phyloP scores from a whole-genome alignment of 2,113 vertebrate genomes.

The Carettochelys insculpta region DNA sequence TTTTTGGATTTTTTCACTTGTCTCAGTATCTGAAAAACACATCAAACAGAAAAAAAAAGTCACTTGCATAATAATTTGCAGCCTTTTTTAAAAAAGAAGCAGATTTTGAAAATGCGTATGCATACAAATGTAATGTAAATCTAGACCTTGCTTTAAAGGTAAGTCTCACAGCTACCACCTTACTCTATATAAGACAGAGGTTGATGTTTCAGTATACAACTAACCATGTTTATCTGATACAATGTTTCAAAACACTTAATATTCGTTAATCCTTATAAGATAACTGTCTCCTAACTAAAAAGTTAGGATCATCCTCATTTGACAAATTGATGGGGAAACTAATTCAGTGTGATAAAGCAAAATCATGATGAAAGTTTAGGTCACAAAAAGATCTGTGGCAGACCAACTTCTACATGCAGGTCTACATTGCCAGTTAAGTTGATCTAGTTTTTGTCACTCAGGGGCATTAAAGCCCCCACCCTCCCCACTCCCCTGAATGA shows the following conservation, averaged over 20 bases:
- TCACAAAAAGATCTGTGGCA: background rate
- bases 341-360: background rate
- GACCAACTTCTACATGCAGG: background rate
- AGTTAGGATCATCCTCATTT: background rate
- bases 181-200: background rate
- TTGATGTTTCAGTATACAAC: background rate
- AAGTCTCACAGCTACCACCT: background rate
- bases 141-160: background rate
- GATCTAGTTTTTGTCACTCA: too few species aligned
- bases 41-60: constrained; percentile 39
- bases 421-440: too few species aligned
- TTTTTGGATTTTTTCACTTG: constrained; percentile 94
- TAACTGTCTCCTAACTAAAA: background rate
- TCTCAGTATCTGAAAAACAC: constrained; percentile 87
- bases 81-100: background rate
- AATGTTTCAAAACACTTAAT: background rate
- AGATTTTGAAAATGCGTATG: background rate
- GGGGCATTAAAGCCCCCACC: too few species aligned
- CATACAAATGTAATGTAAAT: background rate
- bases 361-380: background rate
- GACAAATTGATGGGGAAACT: background rate
- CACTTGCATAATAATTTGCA: constrained; percentile 27
- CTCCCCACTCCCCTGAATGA: too few species aligned
- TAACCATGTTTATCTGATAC: background rate
- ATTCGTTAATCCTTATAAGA: background rate